These are phyloP conservation scores for Byasa hedistus DNA, from an alignment of 2,888 invertebrate genomes.

Conservation along the genomic window DNA sequence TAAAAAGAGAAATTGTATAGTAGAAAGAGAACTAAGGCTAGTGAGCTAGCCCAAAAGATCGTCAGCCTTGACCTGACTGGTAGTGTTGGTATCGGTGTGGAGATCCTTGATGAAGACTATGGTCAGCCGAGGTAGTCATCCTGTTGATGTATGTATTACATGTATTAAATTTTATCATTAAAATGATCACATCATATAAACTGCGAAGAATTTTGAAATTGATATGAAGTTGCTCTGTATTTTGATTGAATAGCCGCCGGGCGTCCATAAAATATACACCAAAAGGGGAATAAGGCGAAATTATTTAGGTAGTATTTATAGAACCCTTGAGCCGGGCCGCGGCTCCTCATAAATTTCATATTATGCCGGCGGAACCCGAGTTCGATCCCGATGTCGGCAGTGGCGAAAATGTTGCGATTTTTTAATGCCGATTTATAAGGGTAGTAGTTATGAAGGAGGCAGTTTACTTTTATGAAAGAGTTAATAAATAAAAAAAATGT, in stretches of 20 bases:
- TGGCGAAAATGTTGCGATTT: neutral
- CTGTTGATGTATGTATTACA: too few species aligned
- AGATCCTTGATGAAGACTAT: too few species aligned
- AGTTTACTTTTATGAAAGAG: neutral
- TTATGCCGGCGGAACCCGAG: neutral
- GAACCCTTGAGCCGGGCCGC: neutral
- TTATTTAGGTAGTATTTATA: slow-evolving; percentile 5
- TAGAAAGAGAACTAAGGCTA: too few species aligned
- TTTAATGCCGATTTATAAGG: neutral
- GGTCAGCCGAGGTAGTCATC: too few species aligned
- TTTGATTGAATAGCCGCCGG: neutral
- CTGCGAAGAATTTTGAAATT: neutral
- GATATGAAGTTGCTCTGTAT: neutral
- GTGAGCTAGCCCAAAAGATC: too few species aligned
- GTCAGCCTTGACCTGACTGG: too few species aligned
- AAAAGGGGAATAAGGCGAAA: neutral
- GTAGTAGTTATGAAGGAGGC: neutral
- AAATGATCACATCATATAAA: too few species aligned
- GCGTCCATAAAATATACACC: neutral
- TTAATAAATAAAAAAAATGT: neutral
- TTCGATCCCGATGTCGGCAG: slow-evolving; percentile 1
- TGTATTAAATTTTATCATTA: too few species aligned
- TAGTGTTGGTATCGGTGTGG: too few species aligned
- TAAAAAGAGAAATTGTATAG: too few species aligned
- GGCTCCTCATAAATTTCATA: slow-evolving; percentile 6